Evolutionary conservation across 2,113 vertebrate genomes (phyloP), one percentile per base, ranked within the genome.

Genomic region (Chaetodon auriga): DNA sequence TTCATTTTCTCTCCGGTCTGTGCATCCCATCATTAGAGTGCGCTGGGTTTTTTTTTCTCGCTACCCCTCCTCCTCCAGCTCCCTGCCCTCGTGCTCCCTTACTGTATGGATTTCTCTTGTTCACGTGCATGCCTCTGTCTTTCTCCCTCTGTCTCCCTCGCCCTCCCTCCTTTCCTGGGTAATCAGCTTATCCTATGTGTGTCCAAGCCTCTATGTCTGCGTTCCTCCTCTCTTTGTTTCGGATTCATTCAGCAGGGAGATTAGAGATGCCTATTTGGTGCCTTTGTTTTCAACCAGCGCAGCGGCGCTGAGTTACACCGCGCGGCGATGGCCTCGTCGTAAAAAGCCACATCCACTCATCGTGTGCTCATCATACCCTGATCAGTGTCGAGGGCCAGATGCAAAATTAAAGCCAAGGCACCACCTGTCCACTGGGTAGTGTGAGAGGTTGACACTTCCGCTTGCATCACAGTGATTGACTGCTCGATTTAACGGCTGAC

Each of bases 101-200:
- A 90, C 89, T 88, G 88, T 92, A 91, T 87, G 77, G 68, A 86
- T 89, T 77, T 80, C 80, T 90, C 83, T 75, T 60, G 75, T 87
- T 84, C 89, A 81, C 88, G 55, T 82, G 70, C 68, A 61, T 65
- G 75, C 83, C 82, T 81, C 78, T 70, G 65, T 83, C 75, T 83
- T 49, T 81, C 85, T 78, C 68, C 80, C 87, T 78, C 81, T 51
- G 41, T 63, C 78, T 88, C 85, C 81, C 76, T 68, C 79, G 51
- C 87, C 82, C 85, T 89, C 86, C 79, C 83, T 82, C 77, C 36
- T 74, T 75, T 80, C 82, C 75, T 88, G 88, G 88, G 84, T 94
- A 95, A 94, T 94, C 94, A 95, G 94, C 94, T 95, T 95, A 95
- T 94, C 93, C 92, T 82, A 87, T 93, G 92, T 93, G 93, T 94